Evolutionary conservation across 1,140 invertebrate genomes (phyloP).

Genomic region (Lepidurus arcticus): DNA sequence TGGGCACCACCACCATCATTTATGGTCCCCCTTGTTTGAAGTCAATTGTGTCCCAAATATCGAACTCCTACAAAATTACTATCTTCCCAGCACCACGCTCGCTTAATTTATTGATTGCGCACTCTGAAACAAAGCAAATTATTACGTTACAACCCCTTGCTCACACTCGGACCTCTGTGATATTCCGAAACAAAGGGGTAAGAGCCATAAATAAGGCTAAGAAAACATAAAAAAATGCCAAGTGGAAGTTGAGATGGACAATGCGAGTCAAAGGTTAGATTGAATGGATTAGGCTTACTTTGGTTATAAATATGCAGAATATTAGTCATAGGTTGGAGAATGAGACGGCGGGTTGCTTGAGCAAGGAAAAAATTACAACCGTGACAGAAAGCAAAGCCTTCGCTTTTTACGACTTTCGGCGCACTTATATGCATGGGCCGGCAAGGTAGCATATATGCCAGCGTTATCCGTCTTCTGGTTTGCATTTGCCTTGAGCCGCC

Average conservation of each 20-base stretch:
- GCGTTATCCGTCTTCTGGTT: slow-evolving; percentile 21
- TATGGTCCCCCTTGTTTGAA: slow-evolving; percentile 15
- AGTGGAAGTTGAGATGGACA: slow-evolving; percentile 9
- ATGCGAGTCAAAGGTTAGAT: slow-evolving; percentile 4
- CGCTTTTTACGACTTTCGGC: slow-evolving; percentile 18
- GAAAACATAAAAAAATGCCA: background rate
- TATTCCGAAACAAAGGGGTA: slow-evolving; percentile 8
- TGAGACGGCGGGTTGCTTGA: background rate
- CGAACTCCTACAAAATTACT: slow-evolving; percentile 5
- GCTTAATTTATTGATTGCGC: slow-evolving; percentile 5
- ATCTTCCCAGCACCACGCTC: background rate
- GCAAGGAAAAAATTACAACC: background rate
- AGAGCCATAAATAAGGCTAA: background rate
- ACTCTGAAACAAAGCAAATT: background rate
- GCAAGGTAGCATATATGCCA: slow-evolving; percentile 18
- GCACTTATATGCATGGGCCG: background rate
- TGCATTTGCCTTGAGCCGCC: background rate
- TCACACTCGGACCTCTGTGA: background rate
- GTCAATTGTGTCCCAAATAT: slow-evolving; percentile 15
- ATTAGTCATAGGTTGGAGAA: background rate
- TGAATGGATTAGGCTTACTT: slow-evolving; percentile 10
- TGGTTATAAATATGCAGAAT: slow-evolving; percentile 16
- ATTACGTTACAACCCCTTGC: background rate
- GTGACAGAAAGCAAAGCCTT: slow-evolving; percentile 19
- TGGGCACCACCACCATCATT: background rate